Evolutionary conservation across 1,140 invertebrate genomes (phyloP).

Genomic region (Drosophila willistoni): DNA sequence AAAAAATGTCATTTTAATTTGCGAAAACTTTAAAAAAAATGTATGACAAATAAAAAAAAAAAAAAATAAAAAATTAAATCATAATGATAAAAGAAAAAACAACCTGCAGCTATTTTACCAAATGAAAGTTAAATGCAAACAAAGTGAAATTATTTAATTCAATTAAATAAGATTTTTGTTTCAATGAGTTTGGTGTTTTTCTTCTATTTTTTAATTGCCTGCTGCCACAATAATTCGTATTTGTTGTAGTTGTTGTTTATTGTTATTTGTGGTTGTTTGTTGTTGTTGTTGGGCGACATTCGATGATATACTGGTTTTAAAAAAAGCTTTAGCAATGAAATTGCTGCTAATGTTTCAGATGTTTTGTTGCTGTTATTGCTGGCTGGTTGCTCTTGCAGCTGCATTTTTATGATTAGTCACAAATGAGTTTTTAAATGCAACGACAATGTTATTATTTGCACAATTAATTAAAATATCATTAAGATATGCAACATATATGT

Average conservation of each 20-base stretch:
- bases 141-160: slow-evolving; percentile 80
- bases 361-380: slow-evolving; percentile 28
- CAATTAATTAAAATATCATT: slow-evolving; percentile 70
- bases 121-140: slow-evolving; percentile 66
- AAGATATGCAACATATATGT: slow-evolving; percentile 44
- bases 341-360: slow-evolving; percentile 28
- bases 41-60: slow-evolving; percentile 26
- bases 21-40: slow-evolving; percentile 38
- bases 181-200: slow-evolving; percentile 8
- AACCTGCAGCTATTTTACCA: slow-evolving; percentile 14
- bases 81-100: slow-evolving; percentile 34
- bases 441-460: slow-evolving; percentile 68
- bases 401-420: slow-evolving; percentile 69
- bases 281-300: slow-evolving; percentile 15
- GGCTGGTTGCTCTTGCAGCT: slow-evolving; percentile 21
- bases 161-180: slow-evolving; percentile 80
- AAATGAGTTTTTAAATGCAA: slow-evolving; percentile 75
- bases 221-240: slow-evolving; percentile 7
- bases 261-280: slow-evolving; percentile 41
- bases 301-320: slow-evolving; percentile 1
- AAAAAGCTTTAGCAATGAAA: slow-evolving; percentile 34
- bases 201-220: slow-evolving; percentile 41
- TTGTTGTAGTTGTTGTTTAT: slow-evolving; percentile 24
- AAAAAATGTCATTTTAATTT: slow-evolving; percentile 63
- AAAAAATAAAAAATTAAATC: neutral